Base-by-base conservation (phyloP, 2,888 invertebrate species). In the Lasius platythorax region DNA sequence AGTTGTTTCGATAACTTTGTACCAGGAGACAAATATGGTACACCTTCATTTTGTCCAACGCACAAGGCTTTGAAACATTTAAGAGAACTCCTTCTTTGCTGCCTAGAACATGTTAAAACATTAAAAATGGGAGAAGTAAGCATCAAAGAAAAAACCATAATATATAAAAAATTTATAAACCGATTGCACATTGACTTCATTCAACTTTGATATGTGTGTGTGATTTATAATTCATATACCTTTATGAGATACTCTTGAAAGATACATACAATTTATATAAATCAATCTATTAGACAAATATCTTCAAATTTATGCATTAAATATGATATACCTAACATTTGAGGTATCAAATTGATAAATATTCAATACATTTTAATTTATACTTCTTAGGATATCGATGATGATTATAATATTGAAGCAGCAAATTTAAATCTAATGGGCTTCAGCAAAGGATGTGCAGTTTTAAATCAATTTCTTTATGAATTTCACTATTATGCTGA, bases 391-490 rank as follows among this genome's bases (percentile, higher is more conserved):
- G 83, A 85, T 53, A 6, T 37, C 8, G 53, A 53, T 18, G 18
- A n/a, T 28, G 8, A 33, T 33, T 61, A 72, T 66, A 82, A n/a
- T 81, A 70, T 85, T 4, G 76, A 75, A 28, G 73, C 82, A 8
- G 61, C 37, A 67, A 87, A 83, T 18, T 50, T 92, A 76, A 86
- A 76, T 33, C 92, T 88, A 89, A 96, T 98, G 85, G 99, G 98
- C 2, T 99, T 99, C 95, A 98, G 98, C 95, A 99, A 99, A 96
- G 99, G 99, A 84, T 98, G 98, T 95, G 98, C 98, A 84, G 98
- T 98, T 85, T 96, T 99, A 92, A 99, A 99, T 96, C 98, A 99
- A 96, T 96, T 98, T 89, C 96, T 98, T 75, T 97, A 98, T 94
- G 98, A 98, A 95, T 97, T 98, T 95, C 97, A 97, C 94, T 97